Evolutionary conservation across 2,113 vertebrate genomes (phyloP).

Genomic region (Regulus satrapa): DNA sequence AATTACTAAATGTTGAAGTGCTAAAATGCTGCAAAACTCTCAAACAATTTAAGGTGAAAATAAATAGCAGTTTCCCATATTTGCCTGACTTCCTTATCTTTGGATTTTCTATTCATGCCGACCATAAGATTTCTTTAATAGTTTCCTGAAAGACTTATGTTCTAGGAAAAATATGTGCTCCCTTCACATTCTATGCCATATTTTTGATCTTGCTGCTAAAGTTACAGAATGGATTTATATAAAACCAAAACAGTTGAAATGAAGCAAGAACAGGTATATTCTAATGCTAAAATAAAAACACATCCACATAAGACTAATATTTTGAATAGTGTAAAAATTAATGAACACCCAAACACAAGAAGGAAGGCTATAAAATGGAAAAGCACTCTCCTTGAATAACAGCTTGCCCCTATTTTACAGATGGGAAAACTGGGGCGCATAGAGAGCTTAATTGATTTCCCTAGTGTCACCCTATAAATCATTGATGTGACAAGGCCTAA

Average conservation of each 20-base stretch:
- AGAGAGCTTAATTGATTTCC: conserved; percentile 59
- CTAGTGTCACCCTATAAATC: conserved; percentile 54
- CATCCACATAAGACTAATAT: neutral
- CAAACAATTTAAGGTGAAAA: neutral
- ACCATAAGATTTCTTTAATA: neutral
- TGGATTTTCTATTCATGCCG: neutral
- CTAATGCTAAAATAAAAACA: neutral
- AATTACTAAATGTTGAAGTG: neutral
- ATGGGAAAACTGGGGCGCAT: conserved; percentile 30
- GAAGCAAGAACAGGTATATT: neutral
- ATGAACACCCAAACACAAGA: neutral
- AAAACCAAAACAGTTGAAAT: neutral
- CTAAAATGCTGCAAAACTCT: neutral
- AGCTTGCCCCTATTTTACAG: conserved; percentile 48
- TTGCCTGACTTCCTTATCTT: neutral
- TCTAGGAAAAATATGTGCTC: neutral
- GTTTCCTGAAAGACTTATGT: neutral
- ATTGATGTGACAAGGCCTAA: conserved; percentile 67
- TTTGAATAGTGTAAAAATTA: neutral
- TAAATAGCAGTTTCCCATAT: neutral
- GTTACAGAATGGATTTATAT: neutral
- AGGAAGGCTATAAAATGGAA: neutral
- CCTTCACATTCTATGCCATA: neutral
- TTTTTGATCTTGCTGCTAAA: neutral
- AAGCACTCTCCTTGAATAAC: conserved; percentile 1